These are phyloP conservation scores for Sarcophaga peregrina DNA, from an alignment of 1,140 invertebrate species.

Conservation along the genomic window DNA sequence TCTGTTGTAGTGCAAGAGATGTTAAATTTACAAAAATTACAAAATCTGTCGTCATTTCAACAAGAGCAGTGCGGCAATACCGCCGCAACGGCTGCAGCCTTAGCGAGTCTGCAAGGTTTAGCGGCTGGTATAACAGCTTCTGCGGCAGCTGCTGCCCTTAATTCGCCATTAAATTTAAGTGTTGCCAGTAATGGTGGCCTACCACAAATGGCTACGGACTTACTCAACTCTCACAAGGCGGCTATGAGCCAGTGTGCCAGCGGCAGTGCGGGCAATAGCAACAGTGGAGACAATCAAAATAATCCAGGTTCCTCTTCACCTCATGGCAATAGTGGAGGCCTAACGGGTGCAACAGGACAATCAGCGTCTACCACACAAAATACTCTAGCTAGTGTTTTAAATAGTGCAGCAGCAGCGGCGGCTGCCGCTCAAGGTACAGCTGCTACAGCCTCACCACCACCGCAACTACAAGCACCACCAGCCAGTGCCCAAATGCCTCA, in stretches of 20 bases:
- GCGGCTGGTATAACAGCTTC: conserved; percentile 73
- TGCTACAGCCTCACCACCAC: conserved; percentile 67
- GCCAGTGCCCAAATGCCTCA: conserved; percentile 68
- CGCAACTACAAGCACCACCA: conserved; percentile 65
- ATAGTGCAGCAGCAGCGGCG: conserved; percentile 56
- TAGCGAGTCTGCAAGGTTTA: conserved; percentile 79
- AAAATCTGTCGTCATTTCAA: conserved; percentile 74
- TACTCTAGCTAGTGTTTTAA: conserved; percentile 60
- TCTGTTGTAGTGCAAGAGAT: conserved; percentile 76
- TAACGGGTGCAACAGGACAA: conserved; percentile 47
- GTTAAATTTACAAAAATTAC: conserved; percentile 80
- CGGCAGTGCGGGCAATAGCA: conserved; percentile 41
- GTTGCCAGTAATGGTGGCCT: conserved; percentile 67
- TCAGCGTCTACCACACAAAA: conserved; percentile 41
- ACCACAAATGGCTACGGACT: conserved; percentile 32
- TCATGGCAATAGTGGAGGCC: not conserved
- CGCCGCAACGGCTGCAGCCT: conserved; percentile 66
- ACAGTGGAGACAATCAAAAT: conserved; percentile 50
- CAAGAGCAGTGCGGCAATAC: conserved; percentile 54
- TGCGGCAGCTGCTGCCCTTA: conserved; percentile 76
- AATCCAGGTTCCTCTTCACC: conserved; percentile 54
- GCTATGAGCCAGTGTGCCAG: conserved; percentile 34
- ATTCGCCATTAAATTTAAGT: conserved; percentile 83
- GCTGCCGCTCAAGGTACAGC: conserved; percentile 55
- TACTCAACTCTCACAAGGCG: conserved; percentile 42